Conservation (phyloP, 2,888 invertebrate genomes). For the Cataglyphis altisquamis region DNA sequence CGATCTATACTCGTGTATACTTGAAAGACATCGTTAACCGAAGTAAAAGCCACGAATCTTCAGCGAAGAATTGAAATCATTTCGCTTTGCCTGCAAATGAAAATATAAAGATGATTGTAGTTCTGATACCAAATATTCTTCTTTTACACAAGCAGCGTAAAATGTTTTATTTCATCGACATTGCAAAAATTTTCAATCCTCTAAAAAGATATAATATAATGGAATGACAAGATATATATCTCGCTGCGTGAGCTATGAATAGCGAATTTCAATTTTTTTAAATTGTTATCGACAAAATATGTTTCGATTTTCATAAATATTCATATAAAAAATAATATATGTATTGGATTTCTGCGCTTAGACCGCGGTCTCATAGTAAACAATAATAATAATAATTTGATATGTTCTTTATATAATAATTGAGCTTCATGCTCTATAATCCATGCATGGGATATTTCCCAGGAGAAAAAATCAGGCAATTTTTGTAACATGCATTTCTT, state of each 20-base stretch:
- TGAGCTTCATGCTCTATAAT: neutral
- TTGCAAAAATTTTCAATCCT: neutral
- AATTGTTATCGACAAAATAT: slow-evolving; percentile 17
- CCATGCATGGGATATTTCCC: neutral
- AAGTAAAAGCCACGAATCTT: slow-evolving; percentile 34
- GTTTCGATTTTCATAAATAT: slow-evolving; percentile 26
- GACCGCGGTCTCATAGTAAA: neutral
- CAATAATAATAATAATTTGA: slow-evolving; percentile 6
- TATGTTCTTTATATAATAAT: neutral
- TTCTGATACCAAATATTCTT: neutral
- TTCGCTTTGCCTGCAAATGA: slow-evolving; percentile 36
- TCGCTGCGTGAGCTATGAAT: neutral
- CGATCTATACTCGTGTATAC: neutral
- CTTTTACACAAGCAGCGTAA: slow-evolving; percentile 50
- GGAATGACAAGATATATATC: neutral
- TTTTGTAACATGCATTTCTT: neutral
- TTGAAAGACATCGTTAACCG: slow-evolving; percentile 15
- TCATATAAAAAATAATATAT: neutral
- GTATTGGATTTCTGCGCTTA: neutral
- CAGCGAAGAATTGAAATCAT: slow-evolving; percentile 48
- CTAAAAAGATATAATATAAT: neutral
- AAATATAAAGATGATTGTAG: slow-evolving; percentile 44
- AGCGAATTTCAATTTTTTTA: neutral
- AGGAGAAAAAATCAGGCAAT: neutral
- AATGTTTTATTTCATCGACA: slow-evolving; percentile 3